phyloP scores from a whole-genome alignment of 1,140 invertebrate species.

The Drosophila biarmipes region DNA sequence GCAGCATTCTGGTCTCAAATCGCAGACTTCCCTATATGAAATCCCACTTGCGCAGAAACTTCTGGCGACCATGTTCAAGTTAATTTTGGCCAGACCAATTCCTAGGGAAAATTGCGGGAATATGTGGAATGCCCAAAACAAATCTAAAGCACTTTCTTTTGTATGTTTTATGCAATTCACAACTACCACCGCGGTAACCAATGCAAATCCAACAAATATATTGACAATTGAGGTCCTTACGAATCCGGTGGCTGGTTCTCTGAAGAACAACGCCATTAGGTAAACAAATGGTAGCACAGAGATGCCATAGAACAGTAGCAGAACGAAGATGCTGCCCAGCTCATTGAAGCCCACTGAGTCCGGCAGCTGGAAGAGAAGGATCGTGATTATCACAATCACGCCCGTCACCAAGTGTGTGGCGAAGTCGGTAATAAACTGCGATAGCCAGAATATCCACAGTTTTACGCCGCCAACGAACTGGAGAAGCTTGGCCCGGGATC shows the following conservation, averaged over 20 bases:
- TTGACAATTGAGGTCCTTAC: constrained; percentile 88
- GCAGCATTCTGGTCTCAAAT: constrained; percentile 67
- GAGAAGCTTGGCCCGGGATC: constrained; percentile 85
- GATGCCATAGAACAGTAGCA: constrained; percentile 85
- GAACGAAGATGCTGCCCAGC: constrained; percentile 83
- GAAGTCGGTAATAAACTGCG: constrained; percentile 90
- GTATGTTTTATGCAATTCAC: constrained; percentile 80
- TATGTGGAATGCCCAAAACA: constrained; percentile 86
- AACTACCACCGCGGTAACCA: constrained; percentile 88
- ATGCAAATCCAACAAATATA: constrained; percentile 88
- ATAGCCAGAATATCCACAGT: constrained; percentile 89
- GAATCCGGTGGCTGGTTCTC: constrained; percentile 89
- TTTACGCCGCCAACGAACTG: constrained; percentile 91
- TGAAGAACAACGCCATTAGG: constrained; percentile 87
- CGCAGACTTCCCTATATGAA: constrained; percentile 57
- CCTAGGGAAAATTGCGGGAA: constrained; percentile 90
- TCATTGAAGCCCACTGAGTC: constrained; percentile 85
- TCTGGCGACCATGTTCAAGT: constrained; percentile 45
- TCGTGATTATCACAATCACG: constrained; percentile 85
- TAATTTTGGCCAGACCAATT: constrained; percentile 86
- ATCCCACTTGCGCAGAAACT: constrained; percentile 47
- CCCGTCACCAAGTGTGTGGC: constrained; percentile 87
- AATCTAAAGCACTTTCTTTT: too few relatives aligned
- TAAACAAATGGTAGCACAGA: constrained; percentile 86
- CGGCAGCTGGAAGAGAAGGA: constrained; percentile 87